Evolutionary conservation across 2,113 vertebrate species (phyloP).

Genomic region (Suricata suricatta): DNA sequence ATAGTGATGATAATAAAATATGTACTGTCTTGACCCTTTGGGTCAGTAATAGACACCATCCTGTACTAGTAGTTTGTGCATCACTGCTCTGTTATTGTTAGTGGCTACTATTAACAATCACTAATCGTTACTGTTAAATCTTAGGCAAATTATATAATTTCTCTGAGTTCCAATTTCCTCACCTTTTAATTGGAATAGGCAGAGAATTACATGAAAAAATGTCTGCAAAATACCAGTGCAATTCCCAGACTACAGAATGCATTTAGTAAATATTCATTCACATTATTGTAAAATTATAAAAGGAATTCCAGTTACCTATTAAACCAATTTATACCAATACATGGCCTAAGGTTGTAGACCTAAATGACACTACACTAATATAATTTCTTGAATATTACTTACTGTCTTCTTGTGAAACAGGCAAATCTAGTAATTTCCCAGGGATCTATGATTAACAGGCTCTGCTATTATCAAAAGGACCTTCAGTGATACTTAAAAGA

Average conservation of each 20-base stretch:
- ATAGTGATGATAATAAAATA: neutral
- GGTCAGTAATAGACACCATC: neutral
- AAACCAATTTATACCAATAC: neutral
- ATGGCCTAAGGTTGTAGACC: neutral
- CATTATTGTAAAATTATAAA: neutral
- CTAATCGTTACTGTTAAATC: neutral
- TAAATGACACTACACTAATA: neutral
- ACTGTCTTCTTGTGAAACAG: neutral
- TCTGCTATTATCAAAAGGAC: neutral
- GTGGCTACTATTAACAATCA: neutral
- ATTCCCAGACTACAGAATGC: neutral
- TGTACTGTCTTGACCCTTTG: neutral
- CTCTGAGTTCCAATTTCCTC: neutral
- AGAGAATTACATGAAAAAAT: neutral
- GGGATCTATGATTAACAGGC: neutral
- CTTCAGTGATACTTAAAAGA: neutral
- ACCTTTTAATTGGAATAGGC: neutral
- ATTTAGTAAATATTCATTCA: neutral
- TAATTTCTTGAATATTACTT: neutral
- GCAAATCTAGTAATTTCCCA: neutral
- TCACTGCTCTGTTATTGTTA: neutral
- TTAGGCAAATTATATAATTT: neutral
- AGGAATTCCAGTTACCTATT: neutral
- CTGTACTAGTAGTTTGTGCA: neutral
- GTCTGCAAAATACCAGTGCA: neutral